Evolutionary conservation across 2,888 invertebrate species (phyloP), one percentile per base, ranked within the genome.

Genomic region (Clitarchus hookeri): DNA sequence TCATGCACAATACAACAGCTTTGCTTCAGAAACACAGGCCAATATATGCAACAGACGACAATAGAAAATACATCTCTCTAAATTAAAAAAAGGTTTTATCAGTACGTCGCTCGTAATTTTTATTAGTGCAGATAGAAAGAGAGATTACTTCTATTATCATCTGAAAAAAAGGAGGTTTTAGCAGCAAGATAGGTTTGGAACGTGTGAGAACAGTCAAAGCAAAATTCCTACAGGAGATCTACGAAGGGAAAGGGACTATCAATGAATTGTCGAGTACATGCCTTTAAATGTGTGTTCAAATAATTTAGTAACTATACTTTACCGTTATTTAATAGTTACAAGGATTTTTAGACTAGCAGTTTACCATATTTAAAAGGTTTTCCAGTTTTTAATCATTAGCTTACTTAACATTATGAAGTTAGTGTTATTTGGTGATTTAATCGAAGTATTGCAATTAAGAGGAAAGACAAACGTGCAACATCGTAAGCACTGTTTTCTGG

Each of bases 31-130:
- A 65, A 65, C 65, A 19, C 65, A 65, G 48, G 48, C 48, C 48
- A 65, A 6, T 23, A 65, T 19, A 6, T 65, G 23, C 65, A 65
- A 65, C 16, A 65, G 65, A 65, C 65, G 65, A 65, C 65, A 65
- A 65, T 65, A 65, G 65, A 65, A n/a, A 65, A 65, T 65, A 65
- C 19, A 65, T 65, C 65, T 65, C 65, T 65, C 65, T 23, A n/a
- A 65, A 11, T 53, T 6, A 12, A 53, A 53, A 53, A 53, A n/a
- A 65, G 16, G 3, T 23, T n/a, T 23, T 23, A 9, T 65, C 16
- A 4, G 65, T n/a, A 16, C n/a, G 3, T 23, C 13, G 8, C 65
- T 65, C 8, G 48, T 8, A 48, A 48, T 48, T 13, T 48, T 48
- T 48, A 48, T 8, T 16, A 13, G 16, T 65, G 65, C 1, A 23